These are phyloP conservation scores for Cassiopea xamachana DNA, from an alignment of 30 jellyfish, hydroid and myxozoan species.

Conservation along the genomic window DNA sequence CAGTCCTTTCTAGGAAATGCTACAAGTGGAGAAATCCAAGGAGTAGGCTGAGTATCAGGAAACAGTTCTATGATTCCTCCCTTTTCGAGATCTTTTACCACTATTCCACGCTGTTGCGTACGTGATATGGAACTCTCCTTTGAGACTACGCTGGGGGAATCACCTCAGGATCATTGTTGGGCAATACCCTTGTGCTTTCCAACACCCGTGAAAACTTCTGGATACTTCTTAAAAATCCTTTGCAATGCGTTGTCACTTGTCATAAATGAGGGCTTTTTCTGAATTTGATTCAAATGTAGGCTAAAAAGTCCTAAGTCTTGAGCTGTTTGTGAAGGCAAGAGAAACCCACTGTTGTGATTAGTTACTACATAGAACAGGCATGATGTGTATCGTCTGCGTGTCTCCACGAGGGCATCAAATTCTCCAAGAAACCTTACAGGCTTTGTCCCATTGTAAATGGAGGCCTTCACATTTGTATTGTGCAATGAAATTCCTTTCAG, in stretches of 20 bases:
- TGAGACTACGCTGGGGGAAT: conserved; percentile 36
- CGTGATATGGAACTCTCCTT: conserved; percentile 67
- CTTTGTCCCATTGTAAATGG: conserved; percentile 11
- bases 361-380: conserved; percentile 40
- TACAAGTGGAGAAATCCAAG: conserved; percentile 72
- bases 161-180: conserved; percentile 19
- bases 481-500: conserved; percentile 22
- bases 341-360: conserved; percentile 22
- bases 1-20: conserved; percentile 65
- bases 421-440: conserved; percentile 37
- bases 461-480: conserved; percentile 45
- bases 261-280: background rate
- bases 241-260: conserved; percentile 4
- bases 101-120: conserved; percentile 48
- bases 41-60: conserved; percentile 50
- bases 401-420: conserved; percentile 39
- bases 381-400: conserved; percentile 1
- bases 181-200: conserved; percentile 12
- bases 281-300: conserved; percentile 14
- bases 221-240: conserved; percentile 1
- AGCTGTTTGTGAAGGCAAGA: conserved; percentile 25
- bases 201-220: conserved; percentile 36
- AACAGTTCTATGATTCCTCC: conserved; percentile 65
- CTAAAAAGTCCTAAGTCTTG: conserved; percentile 41
- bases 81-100: conserved; percentile 48